Base-by-base conservation (phyloP, 2,113 vertebrate genomes). In the Rhegmatorhina hoffmannsi region DNA sequence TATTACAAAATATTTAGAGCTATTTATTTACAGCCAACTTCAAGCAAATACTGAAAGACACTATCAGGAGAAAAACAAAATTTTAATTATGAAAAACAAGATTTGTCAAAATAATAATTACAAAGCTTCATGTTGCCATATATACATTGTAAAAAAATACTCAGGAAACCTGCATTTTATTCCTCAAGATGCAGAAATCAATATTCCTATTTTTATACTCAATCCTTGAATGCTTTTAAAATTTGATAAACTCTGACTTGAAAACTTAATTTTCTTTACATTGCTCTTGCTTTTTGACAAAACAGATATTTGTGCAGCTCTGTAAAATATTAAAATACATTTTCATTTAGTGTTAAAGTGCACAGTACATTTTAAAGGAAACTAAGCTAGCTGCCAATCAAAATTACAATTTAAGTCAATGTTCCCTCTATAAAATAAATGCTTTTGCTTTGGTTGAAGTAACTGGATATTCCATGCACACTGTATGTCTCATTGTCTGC, bases 101-200 rank as follows among this genome's bases (percentile, higher is more conserved):
- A 97, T 97, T 94, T 98, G 97, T 97, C 97, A 94, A 98, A 98
- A 98, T 96, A 96, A 97, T 98, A 97, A 97, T 96, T 97, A 98
- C 94, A 98, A 97, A 98, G 97, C 90, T 90, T 96, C 91, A 89
- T 87, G 91, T 96, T 96, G 89, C 95, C 95, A 97, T 97, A 98
- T 98, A 97, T 97, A 98, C 97, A 98, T 90, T 21, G 83, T 98
- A 98, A 96, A 98, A 98, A 97, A 97, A 96, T 97, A 95, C 91
- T 97, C 95, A 96, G 97, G 96, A 97, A 95, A 92, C 89, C 97
- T 97, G 96, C 96, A 94, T 90, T 97, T 97, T 95, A 96, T 96
- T 94, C 97, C 49, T 97, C 70, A 89, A 80, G 92, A 96, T 87
- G 97, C 97, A 98, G 97, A 98, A 98, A 96, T 95, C 95, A 95